Evolutionary conservation across 2,888 invertebrate genomes (phyloP), one percentile per base, ranked within the genome.

Genomic region (Drosophila macrothrix): DNA sequence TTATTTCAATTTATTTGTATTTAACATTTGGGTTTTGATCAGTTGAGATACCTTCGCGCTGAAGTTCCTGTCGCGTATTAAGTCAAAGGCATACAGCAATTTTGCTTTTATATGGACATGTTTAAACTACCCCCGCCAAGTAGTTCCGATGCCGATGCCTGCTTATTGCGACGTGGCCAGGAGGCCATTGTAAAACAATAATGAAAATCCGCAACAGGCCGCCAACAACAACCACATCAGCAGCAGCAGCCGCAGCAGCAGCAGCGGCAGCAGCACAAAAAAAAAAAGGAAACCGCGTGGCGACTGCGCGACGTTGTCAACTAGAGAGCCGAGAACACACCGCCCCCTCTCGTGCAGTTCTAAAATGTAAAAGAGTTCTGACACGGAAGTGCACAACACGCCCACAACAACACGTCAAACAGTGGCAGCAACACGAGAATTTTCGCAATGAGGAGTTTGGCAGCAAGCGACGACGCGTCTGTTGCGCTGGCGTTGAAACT

Each of bases 361-460:
- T 82, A 73, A 88, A 82, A 88, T 86, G 85, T 80, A 82, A 84
- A 85, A 82, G 84, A 85, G 84, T 82, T 86, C 72, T 54, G 65
- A 80, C 69, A 46, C 81, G 76, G 78, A 72, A 80, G 73, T 81
- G 76, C 76, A 81, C 75, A 78, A 67, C 76, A 84, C 83, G 73
- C 78, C 75, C 80, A 78, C 80, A 63, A 70, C 65, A 56, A 61
- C 69, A 54, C 67, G 55, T 62, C 53, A 78, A 75, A 66, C 69
- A 56, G 28, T 49, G 41, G 22, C 59, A 16, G 39, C 49, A 59
- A 28, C 70, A 62, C 60, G 37, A 52, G 50, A 61, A 63, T 59
- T 64, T 61, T 59, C 43, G 29, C 63, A 62, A 69, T 54, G 61
- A 66, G 58, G 61, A 74, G 74, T 74, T 74, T 65, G 59, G 53